phyloP scores from a whole-genome alignment of 2,113 vertebrate genomes.

The Mohoua ochrocephala region DNA sequence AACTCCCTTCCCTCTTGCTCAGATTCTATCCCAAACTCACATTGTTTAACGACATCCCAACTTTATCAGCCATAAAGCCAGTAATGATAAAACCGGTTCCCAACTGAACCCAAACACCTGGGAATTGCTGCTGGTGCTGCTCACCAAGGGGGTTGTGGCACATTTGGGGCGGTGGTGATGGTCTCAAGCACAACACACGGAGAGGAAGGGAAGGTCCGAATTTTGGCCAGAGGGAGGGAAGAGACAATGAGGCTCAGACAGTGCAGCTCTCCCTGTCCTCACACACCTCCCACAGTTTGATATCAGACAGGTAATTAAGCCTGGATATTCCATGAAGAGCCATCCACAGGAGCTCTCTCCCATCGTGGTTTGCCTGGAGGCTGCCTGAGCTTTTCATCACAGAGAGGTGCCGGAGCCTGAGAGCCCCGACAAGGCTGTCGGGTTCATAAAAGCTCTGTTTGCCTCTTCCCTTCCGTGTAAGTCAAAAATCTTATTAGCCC shows the following conservation, averaged over 20 bases:
- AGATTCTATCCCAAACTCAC: neutral
- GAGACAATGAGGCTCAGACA: rapidly evolving
- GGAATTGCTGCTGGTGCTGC: neutral
- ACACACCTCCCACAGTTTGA: rapidly evolving
- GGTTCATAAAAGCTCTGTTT: neutral
- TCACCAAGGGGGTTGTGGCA: rapidly evolving
- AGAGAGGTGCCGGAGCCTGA: neutral
- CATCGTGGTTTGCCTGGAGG: rapidly evolving
- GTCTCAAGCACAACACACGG: rapidly evolving
- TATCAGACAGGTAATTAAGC: neutral
- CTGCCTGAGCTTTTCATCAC: neutral
- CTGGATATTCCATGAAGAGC: neutral
- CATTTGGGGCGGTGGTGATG: rapidly evolving
- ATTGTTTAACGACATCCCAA: neutral
- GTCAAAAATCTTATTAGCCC: constrained; percentile 14
- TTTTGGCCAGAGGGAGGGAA: rapidly evolving
- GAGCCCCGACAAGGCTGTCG: rapidly evolving
- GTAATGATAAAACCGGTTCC: neutral
- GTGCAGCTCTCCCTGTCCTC: neutral
- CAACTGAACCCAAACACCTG: rapidly evolving
- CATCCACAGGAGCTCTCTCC: neutral
- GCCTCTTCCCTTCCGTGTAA: neutral
- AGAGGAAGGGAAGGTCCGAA: rapidly evolving
- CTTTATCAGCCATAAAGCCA: neutral
- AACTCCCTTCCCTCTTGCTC: neutral